Conservation (phyloP, 2,888 invertebrate species). For the Sepioteuthis lessoniana region DNA sequence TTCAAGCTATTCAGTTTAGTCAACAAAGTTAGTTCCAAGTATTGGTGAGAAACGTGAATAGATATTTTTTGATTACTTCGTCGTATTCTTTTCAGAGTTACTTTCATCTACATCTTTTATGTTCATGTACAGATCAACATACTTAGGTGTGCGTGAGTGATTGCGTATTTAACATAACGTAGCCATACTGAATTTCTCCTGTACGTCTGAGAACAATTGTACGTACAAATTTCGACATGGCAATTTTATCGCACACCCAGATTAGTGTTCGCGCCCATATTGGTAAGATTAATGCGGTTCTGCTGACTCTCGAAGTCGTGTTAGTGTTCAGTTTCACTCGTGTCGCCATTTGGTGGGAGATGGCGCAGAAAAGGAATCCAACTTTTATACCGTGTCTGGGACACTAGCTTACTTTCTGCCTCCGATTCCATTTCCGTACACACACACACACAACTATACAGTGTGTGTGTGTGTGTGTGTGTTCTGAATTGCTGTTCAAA, state of each 20-base stretch:
- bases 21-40: no score
- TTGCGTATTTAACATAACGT: neutral
- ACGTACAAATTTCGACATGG: neutral
- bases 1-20: no score
- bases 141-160: neutral
- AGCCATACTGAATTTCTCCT: neutral
- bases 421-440: conserved; percentile 23
- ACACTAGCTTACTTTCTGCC: neutral
- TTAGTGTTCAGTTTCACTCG: conserved; percentile 33
- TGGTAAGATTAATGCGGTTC: conserved; percentile 6
- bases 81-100: no score
- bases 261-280: conserved; percentile 16
- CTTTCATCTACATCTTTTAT: no score
- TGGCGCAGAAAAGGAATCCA: neutral
- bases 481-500: neutral
- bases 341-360: neutral
- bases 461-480: neutral
- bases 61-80: no score
- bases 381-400: neutral
- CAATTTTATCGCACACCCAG: neutral
- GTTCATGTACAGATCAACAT: neutral
- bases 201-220: neutral
- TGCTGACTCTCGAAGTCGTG: neutral
- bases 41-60: no score
- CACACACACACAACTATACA: no score